Conservation (phyloP, 2,113 vertebrate genomes). For the Lota lota region DNA sequence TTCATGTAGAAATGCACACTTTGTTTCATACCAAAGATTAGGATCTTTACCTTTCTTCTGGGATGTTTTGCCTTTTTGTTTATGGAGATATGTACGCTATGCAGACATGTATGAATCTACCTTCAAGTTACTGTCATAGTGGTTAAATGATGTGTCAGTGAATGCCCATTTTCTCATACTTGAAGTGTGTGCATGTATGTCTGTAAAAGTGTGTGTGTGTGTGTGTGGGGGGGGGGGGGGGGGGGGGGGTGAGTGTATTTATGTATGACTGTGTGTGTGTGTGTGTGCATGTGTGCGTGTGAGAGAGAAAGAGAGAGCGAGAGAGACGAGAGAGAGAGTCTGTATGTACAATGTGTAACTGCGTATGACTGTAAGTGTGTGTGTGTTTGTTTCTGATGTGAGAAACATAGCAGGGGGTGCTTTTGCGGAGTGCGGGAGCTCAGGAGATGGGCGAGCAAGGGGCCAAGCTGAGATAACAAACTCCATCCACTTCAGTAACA, state of each 20-base stretch:
- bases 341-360: constrained; percentile 2
- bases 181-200: background rate
- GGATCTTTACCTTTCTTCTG: too few relatives aligned
- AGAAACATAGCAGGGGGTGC: constrained; percentile 58
- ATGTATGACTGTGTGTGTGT: constrained; percentile 3
- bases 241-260: too few relatives aligned
- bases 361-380: constrained; percentile 20
- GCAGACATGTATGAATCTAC: too few relatives aligned
- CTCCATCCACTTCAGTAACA: constrained; percentile 59
- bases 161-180: too few relatives aligned
- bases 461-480: constrained; percentile 66
- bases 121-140: too few relatives aligned
- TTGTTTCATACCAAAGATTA: too few relatives aligned
- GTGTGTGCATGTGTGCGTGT: background rate
- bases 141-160: too few relatives aligned
- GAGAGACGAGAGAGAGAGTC: background rate
- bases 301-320: too few relatives aligned
- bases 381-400: constrained; percentile 41
- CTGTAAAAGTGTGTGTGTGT: background rate
- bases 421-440: constrained; percentile 26
- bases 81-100: too few relatives aligned
- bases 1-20: too few relatives aligned
- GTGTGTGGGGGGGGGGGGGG: too few relatives aligned
- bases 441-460: background rate
- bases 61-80: too few relatives aligned